Evolutionary conservation across 2,113 vertebrate genomes (phyloP).

Genomic region (Mormoops blainvillei): DNA sequence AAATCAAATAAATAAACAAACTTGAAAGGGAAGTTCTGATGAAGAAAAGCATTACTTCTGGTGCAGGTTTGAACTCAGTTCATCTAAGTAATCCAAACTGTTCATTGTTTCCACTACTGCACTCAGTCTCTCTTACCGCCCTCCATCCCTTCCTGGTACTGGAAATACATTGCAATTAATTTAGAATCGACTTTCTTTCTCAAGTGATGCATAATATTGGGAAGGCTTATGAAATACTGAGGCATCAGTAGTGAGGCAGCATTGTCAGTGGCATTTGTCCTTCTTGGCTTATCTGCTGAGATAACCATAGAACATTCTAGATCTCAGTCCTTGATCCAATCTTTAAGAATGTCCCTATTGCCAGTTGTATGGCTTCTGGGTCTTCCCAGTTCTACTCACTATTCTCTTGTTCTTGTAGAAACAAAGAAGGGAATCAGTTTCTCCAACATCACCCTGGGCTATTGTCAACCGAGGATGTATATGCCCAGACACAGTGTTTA

Average conservation of each 20-base stretch:
- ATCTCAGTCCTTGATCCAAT: background rate
- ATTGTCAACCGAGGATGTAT: too few species aligned
- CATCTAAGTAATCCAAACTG: background rate
- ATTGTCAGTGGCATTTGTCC: accelerated
- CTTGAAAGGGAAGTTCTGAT: background rate
- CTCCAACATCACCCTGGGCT: background rate
- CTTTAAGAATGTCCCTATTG: background rate
- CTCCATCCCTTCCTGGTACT: background rate
- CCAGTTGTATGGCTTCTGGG: background rate
- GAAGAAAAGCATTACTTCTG: background rate
- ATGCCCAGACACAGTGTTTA: background rate
- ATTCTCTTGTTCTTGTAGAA: background rate
- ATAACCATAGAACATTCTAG: background rate
- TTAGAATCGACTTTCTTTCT: background rate
- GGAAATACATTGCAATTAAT: background rate
- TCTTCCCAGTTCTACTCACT: background rate
- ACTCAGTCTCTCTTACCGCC: background rate
- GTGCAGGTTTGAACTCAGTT: background rate
- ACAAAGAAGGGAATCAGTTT: background rate
- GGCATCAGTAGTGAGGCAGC: background rate
- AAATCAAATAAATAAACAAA: background rate
- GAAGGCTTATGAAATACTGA: background rate
- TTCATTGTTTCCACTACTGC: background rate
- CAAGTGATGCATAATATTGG: background rate
- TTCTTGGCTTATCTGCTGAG: background rate